Base-by-base conservation (phyloP, 2,888 invertebrate genomes). In the Cataglyphis rosenhaueri region DNA sequence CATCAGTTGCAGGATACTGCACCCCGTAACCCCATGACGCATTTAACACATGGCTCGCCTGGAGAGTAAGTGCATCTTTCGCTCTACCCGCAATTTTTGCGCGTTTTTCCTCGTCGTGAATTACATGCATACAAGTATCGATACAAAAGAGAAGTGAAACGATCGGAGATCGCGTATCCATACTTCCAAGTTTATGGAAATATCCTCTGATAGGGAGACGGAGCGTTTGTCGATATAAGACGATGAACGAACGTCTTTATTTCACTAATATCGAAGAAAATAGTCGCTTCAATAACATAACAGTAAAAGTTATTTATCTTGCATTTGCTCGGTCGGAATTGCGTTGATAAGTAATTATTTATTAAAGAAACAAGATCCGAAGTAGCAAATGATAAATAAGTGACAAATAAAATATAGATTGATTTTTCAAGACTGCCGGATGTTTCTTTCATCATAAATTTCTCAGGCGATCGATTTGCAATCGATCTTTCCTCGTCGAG, bases 21-120 rank as follows among this genome's bases (percentile, higher is more conserved):
- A 92, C 81, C 61, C 25, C 88, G 87, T 90, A 90, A 92, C 88
- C 88, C 88, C 84, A 92, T 92, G 92, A 91, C 88, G 87, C 86
- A 86, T 88, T 89, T 91, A 92, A 92, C 92, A 91, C 90, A 93
- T 93, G 93, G 93, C 93, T 90, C 92, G 93, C 86, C 92, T 93
- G 88, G 93, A 93, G 92, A 93, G 93, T 93, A 93, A 93, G 93
- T 93, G 83, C 85, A 61, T 81, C 68, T 82, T 78, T 76, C 78
- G 86, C 74, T 84, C 81, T 9, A n/a, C 41, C 41, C 29, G 21
- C 44, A 32, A 74, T 35, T 38, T 18, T 52, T 41, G 12, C 41
- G 84, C 79, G 66, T 41, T 57, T 44, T 74, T 65, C 25, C 59
- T 71, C 52, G 29, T 55, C 44, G 29, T 25, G 25, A 25, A 25